Conservation (phyloP, 2,113 vertebrate genomes). For the Brienomyrus longianalis region DNA sequence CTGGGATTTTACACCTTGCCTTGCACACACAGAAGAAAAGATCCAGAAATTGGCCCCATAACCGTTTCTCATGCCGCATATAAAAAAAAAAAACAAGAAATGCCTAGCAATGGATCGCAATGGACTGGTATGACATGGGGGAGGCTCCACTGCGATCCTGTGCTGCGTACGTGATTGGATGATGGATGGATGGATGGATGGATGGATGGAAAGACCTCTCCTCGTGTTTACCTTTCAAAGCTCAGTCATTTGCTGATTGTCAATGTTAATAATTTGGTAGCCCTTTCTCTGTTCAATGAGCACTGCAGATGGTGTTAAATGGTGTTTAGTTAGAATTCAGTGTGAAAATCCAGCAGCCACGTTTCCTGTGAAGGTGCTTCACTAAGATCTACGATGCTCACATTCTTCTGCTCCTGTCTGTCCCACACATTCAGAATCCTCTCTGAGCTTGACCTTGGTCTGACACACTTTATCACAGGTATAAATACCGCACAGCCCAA, state of each 20-base stretch:
- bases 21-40: slow-evolving; percentile 23
- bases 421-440: not conserved
- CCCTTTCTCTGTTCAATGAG: not conserved
- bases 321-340: not conserved
- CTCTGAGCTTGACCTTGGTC: not conserved
- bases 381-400: not conserved
- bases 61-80: not conserved
- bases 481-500: not conserved
- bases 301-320: not conserved
- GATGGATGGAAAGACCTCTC: not conserved
- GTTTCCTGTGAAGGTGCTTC: not conserved
- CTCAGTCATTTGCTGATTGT: not conserved
- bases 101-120: not conserved
- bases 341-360: not conserved
- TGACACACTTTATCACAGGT: not conserved
- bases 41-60: slow-evolving; percentile 22
- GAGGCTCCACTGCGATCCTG: not conserved
- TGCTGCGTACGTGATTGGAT: not conserved
- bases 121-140: not conserved
- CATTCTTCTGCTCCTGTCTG: not conserved
- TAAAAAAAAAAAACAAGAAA: slow-evolving; percentile 7
- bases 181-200: not conserved
- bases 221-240: not conserved
- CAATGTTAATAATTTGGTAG: not conserved
- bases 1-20: slow-evolving; percentile 31